Evolutionary conservation across 2,797 vertebrate species (phyloP).

Genomic region (Coregonus sp.): DNA sequence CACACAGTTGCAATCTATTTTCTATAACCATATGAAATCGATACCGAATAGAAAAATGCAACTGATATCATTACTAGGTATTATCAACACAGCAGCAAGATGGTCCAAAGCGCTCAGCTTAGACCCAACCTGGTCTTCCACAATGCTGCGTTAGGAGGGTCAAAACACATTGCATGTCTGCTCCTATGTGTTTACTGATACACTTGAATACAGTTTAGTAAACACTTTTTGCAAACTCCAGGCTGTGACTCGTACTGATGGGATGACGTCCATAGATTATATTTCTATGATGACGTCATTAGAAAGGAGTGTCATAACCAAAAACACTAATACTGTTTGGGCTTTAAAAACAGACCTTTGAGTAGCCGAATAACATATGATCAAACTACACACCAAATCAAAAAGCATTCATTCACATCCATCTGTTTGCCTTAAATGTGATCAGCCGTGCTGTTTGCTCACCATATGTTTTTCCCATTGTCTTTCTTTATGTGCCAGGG

Average conservation of each 20-base stretch:
- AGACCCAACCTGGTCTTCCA: background rate
- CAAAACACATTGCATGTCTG: too few relatives aligned
- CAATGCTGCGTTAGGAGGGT: background rate
- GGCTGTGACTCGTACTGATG: background rate
- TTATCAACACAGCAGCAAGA: too few relatives aligned
- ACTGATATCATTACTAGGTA: too few relatives aligned
- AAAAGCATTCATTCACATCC: background rate
- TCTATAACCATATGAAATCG: too few relatives aligned
- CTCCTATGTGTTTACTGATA: too few relatives aligned
- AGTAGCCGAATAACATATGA: background rate
- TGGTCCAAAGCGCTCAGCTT: too few relatives aligned
- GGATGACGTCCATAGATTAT: background rate
- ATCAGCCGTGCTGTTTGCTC: background rate
- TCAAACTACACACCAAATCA: background rate
- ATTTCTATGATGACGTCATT: background rate
- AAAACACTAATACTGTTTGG: background rate
- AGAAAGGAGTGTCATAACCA: background rate
- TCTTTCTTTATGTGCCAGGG: background rate
- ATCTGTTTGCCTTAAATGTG: background rate
- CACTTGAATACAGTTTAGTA: background rate
- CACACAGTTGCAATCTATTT: too few relatives aligned
- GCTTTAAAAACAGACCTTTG: background rate
- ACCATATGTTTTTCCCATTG: constrained; percentile 17
- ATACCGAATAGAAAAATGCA: too few relatives aligned
- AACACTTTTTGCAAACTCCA: too few relatives aligned